Conservation (phyloP, 1,140 invertebrate genomes). For the Trachelipus rathkii region DNA sequence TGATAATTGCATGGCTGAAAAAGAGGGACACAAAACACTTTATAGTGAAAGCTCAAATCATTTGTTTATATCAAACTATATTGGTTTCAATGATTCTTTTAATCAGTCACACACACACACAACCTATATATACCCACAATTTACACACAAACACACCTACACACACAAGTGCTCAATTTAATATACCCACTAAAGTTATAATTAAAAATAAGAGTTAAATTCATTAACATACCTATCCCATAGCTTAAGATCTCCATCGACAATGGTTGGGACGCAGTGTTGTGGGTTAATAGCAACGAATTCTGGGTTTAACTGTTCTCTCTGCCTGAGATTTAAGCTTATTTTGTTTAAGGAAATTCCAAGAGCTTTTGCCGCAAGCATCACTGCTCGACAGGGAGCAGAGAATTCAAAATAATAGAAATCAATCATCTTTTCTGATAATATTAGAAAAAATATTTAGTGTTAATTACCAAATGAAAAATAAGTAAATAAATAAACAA, state of each 20-base stretch:
- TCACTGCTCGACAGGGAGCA: conserved; percentile 45
- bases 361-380: conserved; percentile 40
- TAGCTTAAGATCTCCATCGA: conserved; percentile 35
- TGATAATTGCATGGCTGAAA: conserved; percentile 62
- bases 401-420: conserved; percentile 40
- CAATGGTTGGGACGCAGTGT: conserved; percentile 41
- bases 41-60: too few relatives aligned
- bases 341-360: conserved; percentile 44
- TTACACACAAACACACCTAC: background rate
- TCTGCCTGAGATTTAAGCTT: conserved; percentile 39
- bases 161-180: background rate
- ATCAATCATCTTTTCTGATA: conserved; percentile 13
- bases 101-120: too few relatives aligned
- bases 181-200: background rate
- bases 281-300: conserved; percentile 45
- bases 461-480: too few relatives aligned
- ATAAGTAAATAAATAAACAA: too few relatives aligned
- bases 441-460: too few relatives aligned
- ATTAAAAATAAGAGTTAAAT: too few relatives aligned
- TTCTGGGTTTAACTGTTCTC: conserved; percentile 43
- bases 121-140: too few relatives aligned
- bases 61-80: too few relatives aligned
- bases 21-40: background rate
- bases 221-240: conserved; percentile 34
- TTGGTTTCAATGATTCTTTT: too few relatives aligned